These are phyloP conservation scores for Indicator indicator DNA, from an alignment of 2,113 vertebrate genomes.

Conservation along the genomic window DNA sequence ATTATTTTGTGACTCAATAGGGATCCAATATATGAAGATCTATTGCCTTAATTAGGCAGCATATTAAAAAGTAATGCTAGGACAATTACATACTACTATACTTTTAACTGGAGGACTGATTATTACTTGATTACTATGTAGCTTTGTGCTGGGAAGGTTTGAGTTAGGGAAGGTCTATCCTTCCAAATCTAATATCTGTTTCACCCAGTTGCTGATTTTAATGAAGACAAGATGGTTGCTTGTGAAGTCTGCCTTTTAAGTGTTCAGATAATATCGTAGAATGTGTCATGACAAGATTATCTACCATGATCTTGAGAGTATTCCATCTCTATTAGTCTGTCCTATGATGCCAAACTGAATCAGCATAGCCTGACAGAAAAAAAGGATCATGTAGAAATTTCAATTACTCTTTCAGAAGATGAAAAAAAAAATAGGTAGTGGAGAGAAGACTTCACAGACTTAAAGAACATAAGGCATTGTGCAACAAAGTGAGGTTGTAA, in stretches of 20 bases:
- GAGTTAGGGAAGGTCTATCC: not conserved
- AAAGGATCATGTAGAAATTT: not conserved
- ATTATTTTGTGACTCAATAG: conserved; percentile 36
- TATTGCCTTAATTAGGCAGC: conserved; percentile 45
- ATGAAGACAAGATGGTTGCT: not conserved
- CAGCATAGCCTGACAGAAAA: not conserved
- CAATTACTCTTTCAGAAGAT: not conserved
- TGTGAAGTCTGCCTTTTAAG: not conserved
- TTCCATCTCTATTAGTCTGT: not conserved
- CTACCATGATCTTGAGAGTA: not conserved
- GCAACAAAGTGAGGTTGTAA: not conserved
- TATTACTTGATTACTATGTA: not conserved
- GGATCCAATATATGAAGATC: conserved; percentile 14
- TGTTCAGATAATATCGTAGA: not conserved
- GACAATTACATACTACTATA: conserved; percentile 53
- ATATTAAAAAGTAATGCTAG: conserved; percentile 64
- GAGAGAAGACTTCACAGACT: not conserved
- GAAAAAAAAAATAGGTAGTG: not conserved
- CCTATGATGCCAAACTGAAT: not conserved
- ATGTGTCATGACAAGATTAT: accelerated
- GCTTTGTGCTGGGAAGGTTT: not conserved
- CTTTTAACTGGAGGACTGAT: conserved; percentile 38
- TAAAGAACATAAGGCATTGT: not conserved
- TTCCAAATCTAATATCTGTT: not conserved
- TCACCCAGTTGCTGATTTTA: not conserved